A percentile compares a stretch with the other conserved stretches of the same genome.
These are phyloP conservation scores for Linnaemya vulpina DNA, from an alignment of 2,888 invertebrate genomes.

Conservation along the genomic window DNA sequence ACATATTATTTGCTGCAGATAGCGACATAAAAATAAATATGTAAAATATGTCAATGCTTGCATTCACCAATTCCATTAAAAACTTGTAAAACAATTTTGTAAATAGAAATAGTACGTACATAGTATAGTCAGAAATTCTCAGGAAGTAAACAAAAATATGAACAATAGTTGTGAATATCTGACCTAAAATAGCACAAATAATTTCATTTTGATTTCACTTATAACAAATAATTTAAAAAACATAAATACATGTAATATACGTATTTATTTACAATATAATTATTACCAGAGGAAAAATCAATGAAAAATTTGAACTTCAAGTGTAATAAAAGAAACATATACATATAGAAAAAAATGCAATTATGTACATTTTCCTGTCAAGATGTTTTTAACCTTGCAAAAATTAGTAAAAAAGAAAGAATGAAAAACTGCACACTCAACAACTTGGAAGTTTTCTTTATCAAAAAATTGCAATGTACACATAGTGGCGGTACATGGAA, in stretches of 20 bases:
- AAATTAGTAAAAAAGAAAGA: slow-evolving; percentile 42
- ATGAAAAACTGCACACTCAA: slow-evolving; percentile 27
- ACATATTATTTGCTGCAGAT: too few species aligned
- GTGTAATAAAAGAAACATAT: slow-evolving; percentile 17
- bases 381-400: slow-evolving; percentile 66
- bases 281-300: slow-evolving; percentile 74
- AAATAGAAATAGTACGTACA: too few species aligned
- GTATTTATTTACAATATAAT: not conserved
- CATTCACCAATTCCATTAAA: too few species aligned
- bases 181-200: too few species aligned
- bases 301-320: slow-evolving; percentile 78
- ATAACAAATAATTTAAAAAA: not conserved
- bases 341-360: slow-evolving; percentile 17
- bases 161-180: too few species aligned
- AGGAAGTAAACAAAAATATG: too few species aligned
- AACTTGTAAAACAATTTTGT: too few species aligned
- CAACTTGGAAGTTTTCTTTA: slow-evolving; percentile 31
- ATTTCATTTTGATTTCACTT: not conserved
- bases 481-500: slow-evolving; percentile 4
- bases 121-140: too few species aligned
- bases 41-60: too few species aligned
- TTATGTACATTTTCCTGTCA: slow-evolving; percentile 18
- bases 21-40: too few species aligned
- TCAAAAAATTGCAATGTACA: slow-evolving; percentile 32
- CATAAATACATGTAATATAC: not conserved